phyloP scores from a whole-genome alignment of 1,140 invertebrate genomes.

The Ceratina calcarata region DNA sequence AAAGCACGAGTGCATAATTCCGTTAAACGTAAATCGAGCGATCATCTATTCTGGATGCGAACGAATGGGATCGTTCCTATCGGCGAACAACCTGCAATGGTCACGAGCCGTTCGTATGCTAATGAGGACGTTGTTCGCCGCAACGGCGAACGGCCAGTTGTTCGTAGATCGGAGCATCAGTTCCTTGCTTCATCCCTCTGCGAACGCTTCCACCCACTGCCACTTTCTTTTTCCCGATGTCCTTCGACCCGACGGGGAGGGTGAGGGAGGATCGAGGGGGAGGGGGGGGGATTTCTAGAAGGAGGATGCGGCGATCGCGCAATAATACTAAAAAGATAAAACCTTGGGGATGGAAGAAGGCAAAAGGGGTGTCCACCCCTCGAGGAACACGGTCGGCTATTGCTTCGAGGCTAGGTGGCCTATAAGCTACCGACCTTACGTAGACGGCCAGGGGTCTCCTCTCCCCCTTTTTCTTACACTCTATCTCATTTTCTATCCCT shows the following conservation, averaged over 20 bases:
- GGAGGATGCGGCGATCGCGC: conserved; percentile 73
- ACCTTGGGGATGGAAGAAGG: conserved; percentile 63
- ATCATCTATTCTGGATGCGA: neutral
- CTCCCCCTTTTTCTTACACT: neutral
- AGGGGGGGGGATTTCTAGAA: too few species aligned
- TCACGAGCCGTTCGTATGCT: conserved; percentile 50
- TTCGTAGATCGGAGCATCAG: conserved; percentile 52
- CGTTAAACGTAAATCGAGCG: conserved; percentile 2
- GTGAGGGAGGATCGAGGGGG: too few species aligned
- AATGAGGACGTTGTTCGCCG: conserved; percentile 45
- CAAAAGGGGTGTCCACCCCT: conserved; percentile 67
- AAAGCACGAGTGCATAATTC: neutral
- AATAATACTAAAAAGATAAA: conserved; percentile 81
- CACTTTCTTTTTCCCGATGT: neutral
- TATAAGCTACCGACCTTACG: conserved; percentile 73
- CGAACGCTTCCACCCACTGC: conserved; percentile 4
- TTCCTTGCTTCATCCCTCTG: too few species aligned
- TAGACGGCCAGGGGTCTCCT: conserved; percentile 47
- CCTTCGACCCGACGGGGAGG: too few species aligned
- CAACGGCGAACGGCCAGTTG: conserved; percentile 32
- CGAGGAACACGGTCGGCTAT: conserved; percentile 69
- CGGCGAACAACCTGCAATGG: conserved; percentile 10
- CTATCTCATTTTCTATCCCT: neutral
- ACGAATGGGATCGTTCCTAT: neutral
- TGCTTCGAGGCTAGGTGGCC: conserved; percentile 70